These are phyloP conservation scores for Noctilio leporinus DNA, from an alignment of 2,113 vertebrate genomes.

Conservation along the genomic window DNA sequence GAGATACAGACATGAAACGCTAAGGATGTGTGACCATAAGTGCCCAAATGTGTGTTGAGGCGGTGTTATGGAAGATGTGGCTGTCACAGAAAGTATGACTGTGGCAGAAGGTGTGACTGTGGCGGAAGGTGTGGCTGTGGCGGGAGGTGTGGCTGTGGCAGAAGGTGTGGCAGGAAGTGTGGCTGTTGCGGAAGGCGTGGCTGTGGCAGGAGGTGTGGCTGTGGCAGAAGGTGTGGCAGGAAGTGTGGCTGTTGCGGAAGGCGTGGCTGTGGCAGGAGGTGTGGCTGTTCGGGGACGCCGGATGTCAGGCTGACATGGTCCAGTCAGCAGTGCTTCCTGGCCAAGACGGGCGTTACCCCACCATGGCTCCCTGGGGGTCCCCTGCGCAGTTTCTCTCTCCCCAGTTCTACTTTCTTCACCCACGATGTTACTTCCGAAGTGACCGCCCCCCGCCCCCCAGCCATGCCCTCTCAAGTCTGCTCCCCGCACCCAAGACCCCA, in stretches of 20 bases:
- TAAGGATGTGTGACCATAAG: background rate
- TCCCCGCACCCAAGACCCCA: too few species aligned
- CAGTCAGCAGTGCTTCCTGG: too few species aligned
- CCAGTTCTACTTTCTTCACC: background rate
- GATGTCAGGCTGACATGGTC: too few species aligned
- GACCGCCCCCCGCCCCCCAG: too few species aligned
- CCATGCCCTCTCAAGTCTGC: too few species aligned
- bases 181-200: background rate
- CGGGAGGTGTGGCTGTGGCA: background rate
- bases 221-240: too few species aligned
- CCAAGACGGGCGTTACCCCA: too few species aligned
- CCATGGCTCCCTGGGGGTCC: background rate
- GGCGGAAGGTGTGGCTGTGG: background rate
- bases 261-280: background rate
- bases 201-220: background rate
- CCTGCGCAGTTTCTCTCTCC: background rate
- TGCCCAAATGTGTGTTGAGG: background rate
- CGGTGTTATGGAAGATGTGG: background rate
- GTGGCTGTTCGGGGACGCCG: too few species aligned
- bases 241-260: background rate
- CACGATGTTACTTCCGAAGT: background rate
- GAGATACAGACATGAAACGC: background rate
- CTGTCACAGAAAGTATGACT: fast-evolving
- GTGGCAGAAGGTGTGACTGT: background rate
- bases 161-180: too few species aligned